phyloP scores from a whole-genome alignment of 2,888 invertebrate genomes.

The Colletes collaris region DNA sequence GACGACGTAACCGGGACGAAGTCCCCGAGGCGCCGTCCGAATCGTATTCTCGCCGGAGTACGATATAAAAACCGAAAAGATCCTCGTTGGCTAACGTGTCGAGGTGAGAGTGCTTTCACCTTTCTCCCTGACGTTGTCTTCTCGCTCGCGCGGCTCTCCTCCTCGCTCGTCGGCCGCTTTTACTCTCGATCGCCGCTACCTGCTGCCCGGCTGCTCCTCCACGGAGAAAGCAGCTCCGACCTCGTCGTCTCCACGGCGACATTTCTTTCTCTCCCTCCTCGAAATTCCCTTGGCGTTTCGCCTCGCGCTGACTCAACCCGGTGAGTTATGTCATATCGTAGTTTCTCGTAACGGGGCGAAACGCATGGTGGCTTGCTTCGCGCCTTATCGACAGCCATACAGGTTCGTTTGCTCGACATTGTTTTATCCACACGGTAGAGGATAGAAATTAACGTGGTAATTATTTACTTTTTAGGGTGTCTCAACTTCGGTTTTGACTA shows the following conservation, averaged over 20 bases:
- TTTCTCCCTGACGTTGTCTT: slow-evolving; percentile 78
- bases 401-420: too few relatives aligned
- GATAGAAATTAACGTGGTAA: too few relatives aligned
- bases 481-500: too few relatives aligned
- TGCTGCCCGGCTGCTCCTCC: slow-evolving; percentile 46
- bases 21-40: slow-evolving; percentile 34
- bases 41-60: slow-evolving; percentile 41
- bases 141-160: slow-evolving; percentile 49
- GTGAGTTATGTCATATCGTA: slow-evolving; percentile 47
- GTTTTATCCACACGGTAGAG: too few relatives aligned
- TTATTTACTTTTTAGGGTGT: too few relatives aligned
- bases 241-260: slow-evolving; percentile 69
- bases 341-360: too few relatives aligned
- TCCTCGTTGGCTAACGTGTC: slow-evolving; percentile 40
- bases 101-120: slow-evolving; percentile 82
- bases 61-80: slow-evolving; percentile 64
- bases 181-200: slow-evolving; percentile 80
- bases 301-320: slow-evolving; percentile 21
- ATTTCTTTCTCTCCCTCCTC: slow-evolving; percentile 57
- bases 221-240: slow-evolving; percentile 77
- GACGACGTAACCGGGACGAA: slow-evolving; percentile 35
- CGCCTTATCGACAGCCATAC: too few relatives aligned
- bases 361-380: too few relatives aligned
- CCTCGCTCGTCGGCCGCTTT: slow-evolving; percentile 74
- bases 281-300: slow-evolving; percentile 33